A percentile compares a stretch with the other conserved stretches of the same genome.
Evolutionary conservation across 1,140 invertebrate genomes (phyloP).

Genomic region (Ostrea denselamellosa): DNA sequence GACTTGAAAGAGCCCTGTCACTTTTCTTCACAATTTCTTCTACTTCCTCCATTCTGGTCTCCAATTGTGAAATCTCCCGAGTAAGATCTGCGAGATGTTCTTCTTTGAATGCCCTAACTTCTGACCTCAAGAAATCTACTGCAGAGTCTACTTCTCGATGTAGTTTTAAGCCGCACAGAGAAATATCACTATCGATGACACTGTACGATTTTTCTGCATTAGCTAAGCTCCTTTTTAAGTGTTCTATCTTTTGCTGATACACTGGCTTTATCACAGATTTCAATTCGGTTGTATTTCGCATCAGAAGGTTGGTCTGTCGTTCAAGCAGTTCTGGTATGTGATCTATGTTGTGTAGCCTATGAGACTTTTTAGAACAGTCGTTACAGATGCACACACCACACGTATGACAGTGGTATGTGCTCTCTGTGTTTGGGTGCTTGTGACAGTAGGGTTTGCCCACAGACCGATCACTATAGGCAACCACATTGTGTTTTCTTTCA

Average conservation of each 20-base stretch:
- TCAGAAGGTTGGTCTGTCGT: background rate
- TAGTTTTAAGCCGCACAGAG: background rate
- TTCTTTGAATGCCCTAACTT: background rate
- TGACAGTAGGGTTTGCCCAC: background rate
- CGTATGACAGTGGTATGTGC: background rate
- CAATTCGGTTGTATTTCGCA: background rate
- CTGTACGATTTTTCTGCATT: background rate
- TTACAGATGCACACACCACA: slow-evolving; percentile 2
- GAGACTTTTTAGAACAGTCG: background rate
- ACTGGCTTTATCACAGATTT: slow-evolving; percentile 5
- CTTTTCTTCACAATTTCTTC: background rate
- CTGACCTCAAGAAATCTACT: background rate
- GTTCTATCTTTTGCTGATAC: background rate
- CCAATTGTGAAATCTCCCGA: background rate
- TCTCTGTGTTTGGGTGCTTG: background rate
- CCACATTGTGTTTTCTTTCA: background rate
- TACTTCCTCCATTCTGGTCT: background rate
- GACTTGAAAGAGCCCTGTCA: background rate
- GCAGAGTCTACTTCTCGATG: background rate
- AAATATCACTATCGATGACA: slow-evolving; percentile 8
- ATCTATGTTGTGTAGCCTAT: background rate
- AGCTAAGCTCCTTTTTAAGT: background rate
- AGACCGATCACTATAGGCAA: background rate
- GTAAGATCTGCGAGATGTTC: background rate
- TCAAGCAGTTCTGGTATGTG: background rate